phyloP scores from a whole-genome alignment of 2,797 vertebrate species.

The Spinibarbus caldwelli region DNA sequence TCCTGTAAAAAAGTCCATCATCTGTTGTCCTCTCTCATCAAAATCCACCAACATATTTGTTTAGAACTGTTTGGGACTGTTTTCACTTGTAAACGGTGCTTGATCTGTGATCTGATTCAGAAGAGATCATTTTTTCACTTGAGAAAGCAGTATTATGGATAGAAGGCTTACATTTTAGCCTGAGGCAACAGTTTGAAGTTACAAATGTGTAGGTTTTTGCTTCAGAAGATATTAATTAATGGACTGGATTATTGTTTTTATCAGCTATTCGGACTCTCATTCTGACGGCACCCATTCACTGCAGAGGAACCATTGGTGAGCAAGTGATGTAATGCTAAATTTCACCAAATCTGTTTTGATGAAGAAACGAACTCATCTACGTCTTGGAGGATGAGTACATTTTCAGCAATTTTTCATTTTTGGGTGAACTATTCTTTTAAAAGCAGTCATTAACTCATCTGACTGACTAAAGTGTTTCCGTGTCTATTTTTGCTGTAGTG shows the following conservation, averaged over 20 bases:
- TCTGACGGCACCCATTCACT: neutral
- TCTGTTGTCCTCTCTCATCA: neutral
- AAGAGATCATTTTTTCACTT: neutral
- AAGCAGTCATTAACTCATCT: slow-evolving; percentile 14
- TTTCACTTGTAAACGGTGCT: neutral
- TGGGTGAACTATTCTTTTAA: no score
- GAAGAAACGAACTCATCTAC: no score
- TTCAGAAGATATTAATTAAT: neutral
- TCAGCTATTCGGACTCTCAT: neutral
- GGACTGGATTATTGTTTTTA: neutral
- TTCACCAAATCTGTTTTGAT: no score
- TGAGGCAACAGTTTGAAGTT: neutral
- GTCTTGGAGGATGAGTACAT: no score
- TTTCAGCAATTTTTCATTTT: no score
- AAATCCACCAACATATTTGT: neutral
- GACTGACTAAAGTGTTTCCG: slow-evolving; percentile 9
- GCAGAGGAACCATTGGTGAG: neutral
- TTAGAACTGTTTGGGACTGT: neutral
- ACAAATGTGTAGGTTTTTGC: neutral
- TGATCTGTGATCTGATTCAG: neutral
- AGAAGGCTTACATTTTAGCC: neutral
- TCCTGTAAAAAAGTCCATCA: neutral
- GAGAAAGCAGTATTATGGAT: neutral
- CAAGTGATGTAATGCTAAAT: neutral
- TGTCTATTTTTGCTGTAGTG: slow-evolving; percentile 31